Base-by-base conservation (phyloP, 2,113 vertebrate species). In the Zosterops lateralis region DNA sequence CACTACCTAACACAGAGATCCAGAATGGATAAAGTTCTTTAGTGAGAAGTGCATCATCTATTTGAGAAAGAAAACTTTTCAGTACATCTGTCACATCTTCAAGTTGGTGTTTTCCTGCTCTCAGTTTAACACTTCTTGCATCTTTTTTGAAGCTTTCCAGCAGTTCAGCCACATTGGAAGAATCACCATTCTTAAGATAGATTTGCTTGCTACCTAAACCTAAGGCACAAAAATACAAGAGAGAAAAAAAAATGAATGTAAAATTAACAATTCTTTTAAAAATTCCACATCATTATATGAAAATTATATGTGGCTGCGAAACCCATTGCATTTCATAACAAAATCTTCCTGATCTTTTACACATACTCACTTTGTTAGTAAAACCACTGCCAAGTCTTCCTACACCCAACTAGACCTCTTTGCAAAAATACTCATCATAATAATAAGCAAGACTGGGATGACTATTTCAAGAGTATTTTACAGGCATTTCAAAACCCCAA, bases 11-110 rank as follows among this genome's bases (percentile, higher is more conserved):
- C 18, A 98, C 98, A 29, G 99, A 98, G 91, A 99, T 98, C 99
- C 99, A 99, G 85, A 99, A 99, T 0, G 99, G 99, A 93, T 99
- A 99, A 45, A 99, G 98, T 96, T 99, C 99, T 96, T 99, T 99
- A 73, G 98, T 98, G 82, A 99, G 98, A 57, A 99, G 97, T 0
- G 99, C 99, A 40, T 99, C 99, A 50, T 99, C 99, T 25, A 98
- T 97, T 61, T 98, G 97, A 71, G 96, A 98, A 71, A 99, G 96
- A 90, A 99, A 99, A 71, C 85, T 95, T 97, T 99, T 99, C 94
- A 99, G 94, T 20, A 98, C 98, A 45, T 98, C 98, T 0, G 99
- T 98, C 81, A 99, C 98, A 21, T 99, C 99, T 95, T 98, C 98
- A 73, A 99, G 98, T 5, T 96, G 98, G 92, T 99, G 98, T 64